These are phyloP conservation scores for Gasteruption jaculator DNA, from an alignment of 2,888 invertebrate species.

Conservation along the genomic window DNA sequence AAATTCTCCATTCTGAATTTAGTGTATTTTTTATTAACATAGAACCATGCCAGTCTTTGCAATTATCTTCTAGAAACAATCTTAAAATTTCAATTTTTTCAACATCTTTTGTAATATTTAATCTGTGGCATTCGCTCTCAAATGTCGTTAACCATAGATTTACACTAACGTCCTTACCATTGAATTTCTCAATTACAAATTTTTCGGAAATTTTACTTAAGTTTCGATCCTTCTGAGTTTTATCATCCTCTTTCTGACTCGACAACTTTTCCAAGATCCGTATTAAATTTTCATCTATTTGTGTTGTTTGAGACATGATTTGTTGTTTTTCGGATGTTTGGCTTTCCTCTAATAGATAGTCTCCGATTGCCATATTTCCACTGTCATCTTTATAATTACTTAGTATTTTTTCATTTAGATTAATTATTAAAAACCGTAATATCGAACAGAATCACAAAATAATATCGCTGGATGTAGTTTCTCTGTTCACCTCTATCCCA, in stretches of 20 bases:
- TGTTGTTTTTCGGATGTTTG: too few relatives aligned
- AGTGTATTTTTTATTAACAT: constrained; percentile 1
- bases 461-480: too few relatives aligned
- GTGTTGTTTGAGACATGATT: too few relatives aligned
- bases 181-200: constrained; percentile 22
- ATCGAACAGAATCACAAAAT: too few relatives aligned
- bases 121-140: constrained; percentile 8
- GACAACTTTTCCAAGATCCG: constrained; percentile 5
- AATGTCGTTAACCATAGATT: not conserved
- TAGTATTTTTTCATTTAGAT: constrained; percentile 3
- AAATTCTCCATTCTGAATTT: not conserved
- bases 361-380: constrained; percentile 8
- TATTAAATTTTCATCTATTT: not conserved
- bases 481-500: too few relatives aligned
- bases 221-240: not conserved
- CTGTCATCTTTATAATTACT: constrained; percentile 6
- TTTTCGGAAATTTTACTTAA: constrained; percentile 8
- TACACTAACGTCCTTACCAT: constrained; percentile 13
- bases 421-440: too few relatives aligned
- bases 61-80: constrained; percentile 6
- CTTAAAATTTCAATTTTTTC: constrained; percentile 11
- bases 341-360: too few relatives aligned
- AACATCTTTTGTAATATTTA: constrained; percentile 10
- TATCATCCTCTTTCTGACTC: constrained; percentile 3
- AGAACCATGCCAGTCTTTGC: not conserved